Evolutionary conservation across 2,797 vertebrate genomes (phyloP).

Genomic region (Momotus momota): DNA sequence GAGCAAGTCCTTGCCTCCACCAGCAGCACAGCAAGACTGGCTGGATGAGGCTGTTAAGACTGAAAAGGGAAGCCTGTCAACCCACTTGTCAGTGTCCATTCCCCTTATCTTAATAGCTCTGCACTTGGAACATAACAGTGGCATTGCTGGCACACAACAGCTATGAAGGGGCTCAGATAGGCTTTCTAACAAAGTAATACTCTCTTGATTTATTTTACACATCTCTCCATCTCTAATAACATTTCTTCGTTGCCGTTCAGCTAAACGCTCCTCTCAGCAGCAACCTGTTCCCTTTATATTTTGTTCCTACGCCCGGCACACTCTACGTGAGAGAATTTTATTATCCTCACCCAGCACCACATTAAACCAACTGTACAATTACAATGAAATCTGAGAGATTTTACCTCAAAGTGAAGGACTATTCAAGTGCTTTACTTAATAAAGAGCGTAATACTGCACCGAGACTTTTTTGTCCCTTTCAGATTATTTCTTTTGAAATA

Average conservation of each 20-base stretch:
- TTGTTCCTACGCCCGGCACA: fast-evolving
- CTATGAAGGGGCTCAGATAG: background rate
- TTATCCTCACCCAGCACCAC: background rate
- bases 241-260: background rate
- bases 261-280: background rate
- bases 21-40: background rate
- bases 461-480: background rate
- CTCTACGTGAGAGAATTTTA: background rate
- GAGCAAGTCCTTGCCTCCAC: background rate
- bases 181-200: background rate
- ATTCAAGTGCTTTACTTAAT: background rate
- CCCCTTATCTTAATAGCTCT: background rate
- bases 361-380: background rate
- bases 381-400: background rate
- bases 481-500: conserved; percentile 4
- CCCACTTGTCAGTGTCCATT: background rate
- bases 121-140: background rate
- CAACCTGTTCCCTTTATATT: background rate
- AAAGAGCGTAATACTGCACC: background rate
- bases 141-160: background rate
- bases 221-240: background rate
- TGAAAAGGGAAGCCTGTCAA: background rate
- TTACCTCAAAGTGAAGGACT: background rate
- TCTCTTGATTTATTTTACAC: background rate
- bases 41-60: background rate